These are phyloP conservation scores for Emydocephalus ijimae DNA, from an alignment of 2,113 vertebrate species.

Conservation along the genomic window DNA sequence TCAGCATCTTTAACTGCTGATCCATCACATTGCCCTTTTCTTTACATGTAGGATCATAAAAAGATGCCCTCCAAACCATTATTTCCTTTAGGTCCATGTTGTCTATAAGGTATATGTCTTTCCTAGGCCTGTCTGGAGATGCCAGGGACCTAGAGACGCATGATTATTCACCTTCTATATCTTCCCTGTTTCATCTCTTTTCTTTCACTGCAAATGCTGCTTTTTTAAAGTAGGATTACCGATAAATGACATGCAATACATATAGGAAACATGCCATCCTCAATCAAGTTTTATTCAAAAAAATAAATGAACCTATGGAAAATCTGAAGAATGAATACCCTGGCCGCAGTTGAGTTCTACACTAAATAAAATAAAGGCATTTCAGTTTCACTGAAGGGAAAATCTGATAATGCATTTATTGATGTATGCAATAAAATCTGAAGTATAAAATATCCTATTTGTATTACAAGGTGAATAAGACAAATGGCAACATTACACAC, in stretches of 20 bases:
- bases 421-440: constrained; percentile 24
- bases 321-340: not conserved
- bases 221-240: not conserved
- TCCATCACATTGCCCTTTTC: no score
- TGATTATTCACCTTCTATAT: not conserved
- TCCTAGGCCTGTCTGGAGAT: not conserved
- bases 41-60: no score
- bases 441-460: constrained; percentile 24
- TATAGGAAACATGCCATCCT: not conserved
- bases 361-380: constrained; percentile 14
- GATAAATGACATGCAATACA: not conserved
- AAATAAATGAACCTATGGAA: not conserved
- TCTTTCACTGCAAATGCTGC: not conserved
- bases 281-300: not conserved
- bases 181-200: not conserved
- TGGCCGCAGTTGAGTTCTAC: not conserved
- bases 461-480: constrained; percentile 34
- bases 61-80: not conserved
- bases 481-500: constrained; percentile 30
- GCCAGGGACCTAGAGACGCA: not conserved
- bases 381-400: not conserved
- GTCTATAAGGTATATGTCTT: not conserved
- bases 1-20: no score
- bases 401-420: constrained; percentile 5
- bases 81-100: not conserved